Conservation (phyloP, 2,797 vertebrate species). For the Pseudopleuronectes americanus region DNA sequence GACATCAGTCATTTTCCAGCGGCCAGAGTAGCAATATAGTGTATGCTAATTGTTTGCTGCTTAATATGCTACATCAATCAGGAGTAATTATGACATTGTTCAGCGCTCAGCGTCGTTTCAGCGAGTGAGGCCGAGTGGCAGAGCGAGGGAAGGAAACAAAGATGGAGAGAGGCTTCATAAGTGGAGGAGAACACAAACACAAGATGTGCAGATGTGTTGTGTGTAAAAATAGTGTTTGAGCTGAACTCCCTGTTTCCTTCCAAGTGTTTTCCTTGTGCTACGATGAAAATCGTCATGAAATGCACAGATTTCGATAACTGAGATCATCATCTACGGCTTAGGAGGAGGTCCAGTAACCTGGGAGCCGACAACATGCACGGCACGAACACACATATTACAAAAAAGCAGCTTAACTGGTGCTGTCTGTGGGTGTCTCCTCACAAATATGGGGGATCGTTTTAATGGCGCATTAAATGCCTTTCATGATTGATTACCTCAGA, state of each 20-base stretch:
- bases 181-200: slow-evolving; percentile 32
- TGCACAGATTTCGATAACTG: slow-evolving; percentile 10
- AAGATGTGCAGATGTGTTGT: slow-evolving; percentile 12
- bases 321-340: slow-evolving; percentile 16
- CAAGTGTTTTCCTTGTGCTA: too few relatives aligned
- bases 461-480: slow-evolving; percentile 58
- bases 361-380: slow-evolving; percentile 31
- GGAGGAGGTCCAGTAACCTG: slow-evolving; percentile 11
- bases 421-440: slow-evolving; percentile 25
- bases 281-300: slow-evolving; percentile 31
- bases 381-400: slow-evolving; percentile 9
- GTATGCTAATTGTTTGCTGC: slow-evolving; percentile 88
- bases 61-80: slow-evolving; percentile 93
- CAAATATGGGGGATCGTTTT: slow-evolving; percentile 50
- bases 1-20: slow-evolving; percentile 73
- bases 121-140: slow-evolving; percentile 53
- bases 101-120: slow-evolving; percentile 63
- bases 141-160: slow-evolving; percentile 39
- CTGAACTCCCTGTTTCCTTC: slow-evolving; percentile 1
- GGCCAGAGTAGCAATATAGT: slow-evolving; percentile 77
- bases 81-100: slow-evolving; percentile 89
- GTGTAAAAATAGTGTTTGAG: slow-evolving; percentile 11
- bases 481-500: slow-evolving; percentile 69
- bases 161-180: slow-evolving; percentile 35
- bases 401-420: slow-evolving; percentile 17